Evolutionary conservation across 2,888 invertebrate genomes (phyloP).

Genomic region (Labia minor): DNA sequence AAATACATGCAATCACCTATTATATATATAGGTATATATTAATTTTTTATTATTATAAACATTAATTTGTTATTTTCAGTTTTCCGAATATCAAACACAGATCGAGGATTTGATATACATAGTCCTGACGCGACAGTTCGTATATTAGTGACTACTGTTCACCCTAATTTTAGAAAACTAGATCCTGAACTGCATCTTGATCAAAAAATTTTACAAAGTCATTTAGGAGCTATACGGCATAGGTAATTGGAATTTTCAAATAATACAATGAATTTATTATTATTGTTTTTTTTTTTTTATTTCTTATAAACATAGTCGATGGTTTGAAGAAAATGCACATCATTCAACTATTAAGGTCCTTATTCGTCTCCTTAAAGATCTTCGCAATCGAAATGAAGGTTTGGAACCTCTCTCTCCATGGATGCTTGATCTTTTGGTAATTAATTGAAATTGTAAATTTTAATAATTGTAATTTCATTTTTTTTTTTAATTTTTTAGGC

Average conservation of each 20-base stretch:
- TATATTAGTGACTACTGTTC: slow-evolving; percentile 85
- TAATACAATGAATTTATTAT: background rate
- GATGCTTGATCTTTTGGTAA: slow-evolving; percentile 82
- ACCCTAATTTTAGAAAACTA: slow-evolving; percentile 83
- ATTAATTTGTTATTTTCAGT: slow-evolving; percentile 32
- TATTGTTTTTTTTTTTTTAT: slow-evolving; percentile 23
- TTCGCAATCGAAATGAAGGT: slow-evolving; percentile 79
- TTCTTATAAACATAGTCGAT: no score
- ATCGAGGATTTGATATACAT: slow-evolving; percentile 79
- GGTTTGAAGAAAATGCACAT: slow-evolving; percentile 97
- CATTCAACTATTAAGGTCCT: slow-evolving; percentile 93
- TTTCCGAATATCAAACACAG: slow-evolving; percentile 42
- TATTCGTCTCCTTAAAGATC: slow-evolving; percentile 85
- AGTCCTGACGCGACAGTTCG: slow-evolving; percentile 77
- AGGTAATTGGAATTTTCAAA: slow-evolving; percentile 34
- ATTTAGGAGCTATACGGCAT: slow-evolving; percentile 88
- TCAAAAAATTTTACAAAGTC: slow-evolving; percentile 67
- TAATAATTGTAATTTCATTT: no score
- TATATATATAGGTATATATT: no score
- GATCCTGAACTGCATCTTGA: slow-evolving; percentile 74
- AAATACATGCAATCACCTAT: no score
- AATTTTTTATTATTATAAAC: no score
- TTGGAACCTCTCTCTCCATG: slow-evolving; percentile 86
- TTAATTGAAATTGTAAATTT: slow-evolving; percentile 17
- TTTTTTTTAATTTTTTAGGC: slow-evolving; percentile 42